Base-by-base conservation (phyloP, 2,797 vertebrate genomes). In the Salmo trutta region DNA sequence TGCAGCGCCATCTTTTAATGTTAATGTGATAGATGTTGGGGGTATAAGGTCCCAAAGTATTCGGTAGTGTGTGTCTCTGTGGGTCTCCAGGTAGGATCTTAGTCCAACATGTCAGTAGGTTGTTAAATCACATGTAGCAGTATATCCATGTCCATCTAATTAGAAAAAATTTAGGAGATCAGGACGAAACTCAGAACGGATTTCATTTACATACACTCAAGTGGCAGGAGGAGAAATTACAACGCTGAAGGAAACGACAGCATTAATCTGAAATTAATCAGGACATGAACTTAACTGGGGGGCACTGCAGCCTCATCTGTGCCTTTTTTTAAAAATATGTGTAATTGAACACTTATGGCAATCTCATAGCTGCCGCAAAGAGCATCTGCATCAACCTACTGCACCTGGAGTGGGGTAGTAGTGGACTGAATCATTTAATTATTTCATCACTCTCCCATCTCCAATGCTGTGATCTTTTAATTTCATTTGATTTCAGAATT, bases 191-290 rank as follows among this genome's bases (percentile, higher is more conserved):
- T 88, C 78, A 73, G 86, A 89, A 82, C 80, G 69, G 74, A 86
- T 88, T 86, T 83, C 79, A 64, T 76, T 79, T 81, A 21, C 77
- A 77, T 52, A 33, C 41, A 59, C 69, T 47, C 56, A 82, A 24
- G 78, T 79, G 83, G 86, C 81, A 78, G 64, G 80, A 87, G 56
- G 80, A 87, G 84, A 86, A 91, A 91, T 89, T 80, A 90, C 80
- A 87, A 59, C 67, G 80, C 74, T 77, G 81, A 89, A 84, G 81
- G 72, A 84, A 86, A 89, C 78, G 79, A 84, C 79, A 80, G 83
- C 47, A 87, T 88, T 88, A 89, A 89, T 91, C 84, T 84, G 85
- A 92, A 93, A 93, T 94, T 86, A 94, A 94, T 93, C 90, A 90
- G 82, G 74, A 83, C 81, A 83, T 85, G 79, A 88, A 91, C 71